Conservation (phyloP, 2,888 invertebrate species). For the Sacculina carcini region DNA sequence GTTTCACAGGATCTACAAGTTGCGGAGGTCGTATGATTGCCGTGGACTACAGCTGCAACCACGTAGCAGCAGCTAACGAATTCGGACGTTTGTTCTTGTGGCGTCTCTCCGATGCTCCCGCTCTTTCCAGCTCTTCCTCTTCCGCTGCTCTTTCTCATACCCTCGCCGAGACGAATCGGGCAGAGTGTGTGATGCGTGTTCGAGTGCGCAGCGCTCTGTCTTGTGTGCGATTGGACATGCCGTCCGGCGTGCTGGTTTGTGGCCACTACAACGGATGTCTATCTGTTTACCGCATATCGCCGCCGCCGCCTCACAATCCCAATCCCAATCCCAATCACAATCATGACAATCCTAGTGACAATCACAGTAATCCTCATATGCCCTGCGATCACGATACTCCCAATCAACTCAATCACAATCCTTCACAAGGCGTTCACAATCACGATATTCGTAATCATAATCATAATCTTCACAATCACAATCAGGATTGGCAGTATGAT, state of each 20-base stretch:
- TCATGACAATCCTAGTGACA: not conserved
- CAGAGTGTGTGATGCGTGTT: conserved; percentile 9
- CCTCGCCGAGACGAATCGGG: too few relatives aligned
- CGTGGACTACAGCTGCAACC: not conserved
- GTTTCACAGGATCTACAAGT: too few relatives aligned
- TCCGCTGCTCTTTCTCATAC: too few relatives aligned
- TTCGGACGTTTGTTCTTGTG: not conserved
- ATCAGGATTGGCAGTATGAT: not conserved
- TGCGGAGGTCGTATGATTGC: not conserved
- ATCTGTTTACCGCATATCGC: not conserved
- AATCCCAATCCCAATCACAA: too few relatives aligned
- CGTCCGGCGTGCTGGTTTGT: conserved; percentile 7
- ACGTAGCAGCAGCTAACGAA: not conserved
- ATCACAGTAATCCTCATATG: not conserved
- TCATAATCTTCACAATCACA: too few relatives aligned
- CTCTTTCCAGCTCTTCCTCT: too few relatives aligned
- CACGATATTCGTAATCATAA: too few relatives aligned
- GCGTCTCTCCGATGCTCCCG: not conserved
- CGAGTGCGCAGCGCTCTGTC: conserved; percentile 10
- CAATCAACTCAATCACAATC: not conserved
- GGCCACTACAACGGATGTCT: conserved; percentile 11
- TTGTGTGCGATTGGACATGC: conserved; percentile 9
- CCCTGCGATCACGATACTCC: not conserved
- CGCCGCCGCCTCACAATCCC: too few relatives aligned
- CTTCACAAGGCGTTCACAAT: too few relatives aligned